Evolutionary conservation across 92 coral and sea anemone genomes (phyloP).

Genomic region (Palythoa caribaeorum): DNA sequence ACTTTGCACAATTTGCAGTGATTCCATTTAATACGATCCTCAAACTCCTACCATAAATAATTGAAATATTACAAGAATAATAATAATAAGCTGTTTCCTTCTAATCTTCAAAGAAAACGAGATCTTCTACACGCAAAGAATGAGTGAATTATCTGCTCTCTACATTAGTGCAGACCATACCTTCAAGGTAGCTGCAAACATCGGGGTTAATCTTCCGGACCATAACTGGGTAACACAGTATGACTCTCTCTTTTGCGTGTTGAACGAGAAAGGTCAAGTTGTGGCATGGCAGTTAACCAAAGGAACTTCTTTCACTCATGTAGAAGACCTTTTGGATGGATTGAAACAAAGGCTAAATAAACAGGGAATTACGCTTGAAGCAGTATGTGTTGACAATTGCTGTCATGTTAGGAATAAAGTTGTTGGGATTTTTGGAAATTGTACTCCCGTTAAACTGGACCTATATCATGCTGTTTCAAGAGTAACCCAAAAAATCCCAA

Average conservation of each 20-base stretch:
- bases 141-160: slow-evolving; percentile 1
- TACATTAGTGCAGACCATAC: slow-evolving; percentile 48
- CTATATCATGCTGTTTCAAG: slow-evolving; percentile 65
- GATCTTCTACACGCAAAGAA: not conserved
- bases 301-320: slow-evolving; percentile 24
- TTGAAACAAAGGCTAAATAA: slow-evolving; percentile 48
- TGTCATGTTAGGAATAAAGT: slow-evolving; percentile 49
- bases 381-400: slow-evolving; percentile 67
- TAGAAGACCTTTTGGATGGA: slow-evolving; percentile 24
- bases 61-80: not conserved
- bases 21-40: not conserved
- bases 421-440: slow-evolving; percentile 32
- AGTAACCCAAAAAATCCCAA: slow-evolving; percentile 52
- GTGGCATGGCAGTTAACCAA: slow-evolving; percentile 12
- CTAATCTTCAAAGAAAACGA: slow-evolving; percentile 4
- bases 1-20: not conserved
- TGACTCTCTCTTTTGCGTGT: slow-evolving; percentile 53
- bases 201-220: slow-evolving; percentile 31
- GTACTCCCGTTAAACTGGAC: slow-evolving; percentile 62
- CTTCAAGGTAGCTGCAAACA: slow-evolving; percentile 51
- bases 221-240: slow-evolving; percentile 48
- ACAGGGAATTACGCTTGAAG: slow-evolving; percentile 23
- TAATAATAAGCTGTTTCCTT: slow-evolving; percentile 22
- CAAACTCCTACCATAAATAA: not conserved
- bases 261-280: slow-evolving; percentile 52